Evolutionary conservation across 2,113 vertebrate genomes (phyloP).

Genomic region (Rhea pennata): DNA sequence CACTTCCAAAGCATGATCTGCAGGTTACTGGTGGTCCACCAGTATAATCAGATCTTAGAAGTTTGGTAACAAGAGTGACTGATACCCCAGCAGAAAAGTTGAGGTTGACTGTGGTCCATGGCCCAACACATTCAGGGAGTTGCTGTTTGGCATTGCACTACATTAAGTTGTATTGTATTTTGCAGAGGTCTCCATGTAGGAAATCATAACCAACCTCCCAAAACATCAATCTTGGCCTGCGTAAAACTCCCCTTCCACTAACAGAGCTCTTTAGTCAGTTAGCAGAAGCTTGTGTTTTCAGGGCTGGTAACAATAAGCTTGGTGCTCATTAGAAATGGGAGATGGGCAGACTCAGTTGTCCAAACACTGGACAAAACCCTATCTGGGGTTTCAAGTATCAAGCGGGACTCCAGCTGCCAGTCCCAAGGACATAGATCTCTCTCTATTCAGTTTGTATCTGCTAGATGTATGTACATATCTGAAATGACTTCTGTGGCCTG

Average conservation of each 20-base stretch:
- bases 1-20: not conserved
- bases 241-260: not conserved
- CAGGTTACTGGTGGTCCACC: not conserved
- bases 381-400: not conserved
- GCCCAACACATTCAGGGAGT: not conserved
- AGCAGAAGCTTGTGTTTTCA: not conserved
- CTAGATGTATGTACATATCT: not conserved
- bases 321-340: not conserved
- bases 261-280: not conserved
- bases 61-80: not conserved
- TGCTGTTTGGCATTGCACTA: not conserved
- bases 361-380: not conserved
- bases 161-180: not conserved
- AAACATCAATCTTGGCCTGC: not conserved
- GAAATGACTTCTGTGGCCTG: not conserved
- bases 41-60: not conserved
- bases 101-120: not conserved
- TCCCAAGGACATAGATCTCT: not conserved
- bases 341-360: accelerated
- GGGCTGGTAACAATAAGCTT: not conserved
- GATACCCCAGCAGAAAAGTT: not conserved
- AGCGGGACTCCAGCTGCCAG: accelerated
- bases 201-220: not conserved
- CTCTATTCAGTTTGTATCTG: not conserved
- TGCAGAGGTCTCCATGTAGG: not conserved